Evolutionary conservation across 2,888 invertebrate genomes (phyloP), one percentile per base, ranked within the genome.

Genomic region (Erynnis tages): DNA sequence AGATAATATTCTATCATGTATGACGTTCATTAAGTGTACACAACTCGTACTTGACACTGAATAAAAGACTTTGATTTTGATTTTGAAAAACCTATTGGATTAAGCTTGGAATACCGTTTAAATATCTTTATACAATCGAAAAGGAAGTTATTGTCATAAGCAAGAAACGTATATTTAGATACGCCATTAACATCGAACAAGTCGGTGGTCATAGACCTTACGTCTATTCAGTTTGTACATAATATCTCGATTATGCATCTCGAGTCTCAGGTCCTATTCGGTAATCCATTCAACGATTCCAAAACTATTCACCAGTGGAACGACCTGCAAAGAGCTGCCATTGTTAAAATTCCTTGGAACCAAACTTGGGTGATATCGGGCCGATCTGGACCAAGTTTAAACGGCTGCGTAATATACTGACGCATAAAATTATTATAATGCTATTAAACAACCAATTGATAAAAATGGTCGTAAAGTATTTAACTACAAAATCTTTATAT

Each of bases 221-320:
- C 23, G 25, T 19, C 29, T 35, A 41, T 19, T 43, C 19, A 21
- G 23, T 21, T 19, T 19, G 27, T 50, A n/a, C n/a, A n/a, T n/a
- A n/a, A n/a, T n/a, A 43, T 50, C 50, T 50, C 23, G 27, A 50
- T 34, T 43, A 50, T 43, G 50, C 43, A 50, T 50, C 50, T 43
- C 23, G 11, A 23, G 23, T 41, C 50, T 14, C 27, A 7, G n/a
- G 19, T 44, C 29, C 14, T 19, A 37, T 44, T 52, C 29, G 43
- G 35, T 37, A 37, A 52, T 44, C 50, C 23, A 52, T 44, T 37
- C 43, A 52, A 41, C 21, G 14, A 16, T 29, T 37, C 43, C 43
- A 37, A 52, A 43, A 27, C 34, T 16, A 34, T 50, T 35, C 34
- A 34, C 16, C 16, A 16, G n/a, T 2, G 11, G 11, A 11, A 48